A percentile compares a stretch with the other conserved stretches of the same genome.
Conservation (phyloP, 2,888 invertebrate species). For the Athetis lepigone region DNA sequence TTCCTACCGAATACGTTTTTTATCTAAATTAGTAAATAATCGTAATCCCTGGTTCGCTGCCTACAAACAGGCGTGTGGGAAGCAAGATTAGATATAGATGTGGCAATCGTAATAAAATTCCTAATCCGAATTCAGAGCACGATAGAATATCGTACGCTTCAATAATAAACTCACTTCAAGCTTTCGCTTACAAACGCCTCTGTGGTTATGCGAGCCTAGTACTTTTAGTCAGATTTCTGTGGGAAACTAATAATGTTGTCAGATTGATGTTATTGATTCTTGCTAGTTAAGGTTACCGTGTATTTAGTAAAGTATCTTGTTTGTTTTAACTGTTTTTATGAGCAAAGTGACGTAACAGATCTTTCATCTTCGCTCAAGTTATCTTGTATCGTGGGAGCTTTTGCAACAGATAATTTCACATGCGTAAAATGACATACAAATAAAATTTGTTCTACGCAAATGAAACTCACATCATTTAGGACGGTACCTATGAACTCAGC, state of each 20-base stretch:
- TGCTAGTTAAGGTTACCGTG: slow-evolving; percentile 6
- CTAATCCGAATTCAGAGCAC: slow-evolving; percentile 65
- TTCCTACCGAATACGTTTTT: slow-evolving; percentile 17
- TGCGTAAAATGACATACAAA: too few species aligned
- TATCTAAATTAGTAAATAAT: slow-evolving; percentile 30
- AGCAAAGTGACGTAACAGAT: too few species aligned
- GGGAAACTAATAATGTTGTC: slow-evolving; percentile 38
- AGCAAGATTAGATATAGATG: slow-evolving; percentile 54
- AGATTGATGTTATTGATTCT: slow-evolving; percentile 28
- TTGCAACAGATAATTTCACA: background rate
- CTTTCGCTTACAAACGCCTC: slow-evolving; percentile 45
- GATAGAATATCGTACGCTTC: slow-evolving; percentile 53
- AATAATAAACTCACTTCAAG: slow-evolving; percentile 39
- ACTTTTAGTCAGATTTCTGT: slow-evolving; percentile 40
- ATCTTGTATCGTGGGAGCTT: too few species aligned
- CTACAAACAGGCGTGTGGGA: slow-evolving; percentile 54
- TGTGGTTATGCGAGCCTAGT: slow-evolving; percentile 48
- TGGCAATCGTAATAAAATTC: slow-evolving; percentile 55
- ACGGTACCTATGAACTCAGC: too few species aligned
- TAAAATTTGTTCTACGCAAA: too few species aligned
- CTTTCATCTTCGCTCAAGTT: too few species aligned
- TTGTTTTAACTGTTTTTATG: background rate
- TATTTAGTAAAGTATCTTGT: slow-evolving; percentile 15
- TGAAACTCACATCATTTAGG: too few species aligned
- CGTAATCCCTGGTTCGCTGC: slow-evolving; percentile 31